Base-by-base conservation (phyloP, 2,113 vertebrate genomes). In the Leiothrix lutea region DNA sequence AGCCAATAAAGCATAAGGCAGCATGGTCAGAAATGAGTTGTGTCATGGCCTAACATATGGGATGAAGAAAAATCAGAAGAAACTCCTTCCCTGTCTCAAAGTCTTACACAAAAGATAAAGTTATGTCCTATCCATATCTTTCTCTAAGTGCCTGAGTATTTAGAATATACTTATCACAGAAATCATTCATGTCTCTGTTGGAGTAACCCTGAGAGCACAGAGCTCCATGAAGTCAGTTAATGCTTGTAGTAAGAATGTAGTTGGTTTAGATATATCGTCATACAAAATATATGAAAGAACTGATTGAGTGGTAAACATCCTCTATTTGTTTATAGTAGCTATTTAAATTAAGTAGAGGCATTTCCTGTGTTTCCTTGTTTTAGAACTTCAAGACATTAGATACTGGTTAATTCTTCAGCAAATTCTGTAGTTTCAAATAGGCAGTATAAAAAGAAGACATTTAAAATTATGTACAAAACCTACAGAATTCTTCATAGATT, bases 1-100 rank as follows among this genome's bases (percentile, higher is more conserved):
- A 88, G 89, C 96, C 97, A 98, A 80, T 74, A 78, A 94, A 96
- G 58, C 88, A 95, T 96, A 97, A 97, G 94, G 96, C 47, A 92
- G 33, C 15, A 0, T 66, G 93, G 94, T 94, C 94, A 95, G 88
- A 95, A 94, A 91, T 86, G 62, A 80, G 66, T 57, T 84, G 61
- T 92, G 91, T 81, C 66, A 56, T 77, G 78, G 62, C 58, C 79
- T 91, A 95, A 91, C 56, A 71, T 70, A 97, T 64, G 85, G 57
- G 53, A 91, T 31, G 15, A 80, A 80, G 64, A 92, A 92, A 75
- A 87, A 60, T 80, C 60, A 28, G 31, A 90, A 81, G 42, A 79
- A 80, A 88, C 53, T 92, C 51, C 74, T 92, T 88, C 44, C 26
- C 14, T 74, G 33, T 75, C 61, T 88, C 20, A 64, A 62, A 92